These are phyloP conservation scores for Chymomyza fuscimana DNA, from an alignment of 2,888 invertebrate species.

Conservation along the genomic window DNA sequence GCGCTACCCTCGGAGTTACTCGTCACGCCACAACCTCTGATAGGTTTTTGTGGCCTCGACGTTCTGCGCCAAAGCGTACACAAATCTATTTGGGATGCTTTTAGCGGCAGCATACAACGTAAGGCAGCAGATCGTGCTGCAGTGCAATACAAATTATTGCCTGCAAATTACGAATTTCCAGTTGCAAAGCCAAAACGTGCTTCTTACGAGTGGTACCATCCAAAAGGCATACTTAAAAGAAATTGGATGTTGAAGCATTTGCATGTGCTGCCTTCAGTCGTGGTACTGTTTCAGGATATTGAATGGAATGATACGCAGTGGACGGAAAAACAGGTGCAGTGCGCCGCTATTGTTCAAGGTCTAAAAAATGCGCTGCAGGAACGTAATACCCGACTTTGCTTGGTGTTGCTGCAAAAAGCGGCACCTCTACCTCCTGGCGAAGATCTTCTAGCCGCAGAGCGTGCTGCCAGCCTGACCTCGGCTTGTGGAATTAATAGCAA, in stretches of 20 bases:
- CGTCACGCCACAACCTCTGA: constrained; percentile 90
- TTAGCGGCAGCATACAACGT: constrained; percentile 86
- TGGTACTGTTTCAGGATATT: constrained; percentile 96
- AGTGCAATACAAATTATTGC: constrained; percentile 90
- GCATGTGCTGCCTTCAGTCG: constrained; percentile 92
- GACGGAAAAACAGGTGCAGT: constrained; percentile 97
- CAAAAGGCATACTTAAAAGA: constrained; percentile 94
- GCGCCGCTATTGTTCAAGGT: constrained; percentile 92
- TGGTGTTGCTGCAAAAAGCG: constrained; percentile 94
- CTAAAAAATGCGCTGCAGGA: constrained; percentile 82
- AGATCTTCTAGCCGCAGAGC: constrained; percentile 92
- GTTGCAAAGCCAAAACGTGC: constrained; percentile 91
- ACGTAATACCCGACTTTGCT: constrained; percentile 86
- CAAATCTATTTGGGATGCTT: constrained; percentile 95
- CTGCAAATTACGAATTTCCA: constrained; percentile 92
- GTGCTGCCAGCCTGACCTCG: constrained; percentile 93
- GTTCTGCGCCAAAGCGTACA: constrained; percentile 91
- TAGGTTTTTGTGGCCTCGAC: constrained; percentile 94
- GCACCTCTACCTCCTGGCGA: constrained; percentile 89
- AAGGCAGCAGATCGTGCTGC: constrained; percentile 87
- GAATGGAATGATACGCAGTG: constrained; percentile 98
- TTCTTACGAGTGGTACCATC: constrained; percentile 97
- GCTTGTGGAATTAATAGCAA: constrained; percentile 96
- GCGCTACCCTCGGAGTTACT: constrained; percentile 92
- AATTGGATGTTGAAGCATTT: constrained; percentile 98